These are phyloP conservation scores for Pterobdella sp. DNA, from an alignment of 2,888 invertebrate species.

Conservation along the genomic window DNA sequence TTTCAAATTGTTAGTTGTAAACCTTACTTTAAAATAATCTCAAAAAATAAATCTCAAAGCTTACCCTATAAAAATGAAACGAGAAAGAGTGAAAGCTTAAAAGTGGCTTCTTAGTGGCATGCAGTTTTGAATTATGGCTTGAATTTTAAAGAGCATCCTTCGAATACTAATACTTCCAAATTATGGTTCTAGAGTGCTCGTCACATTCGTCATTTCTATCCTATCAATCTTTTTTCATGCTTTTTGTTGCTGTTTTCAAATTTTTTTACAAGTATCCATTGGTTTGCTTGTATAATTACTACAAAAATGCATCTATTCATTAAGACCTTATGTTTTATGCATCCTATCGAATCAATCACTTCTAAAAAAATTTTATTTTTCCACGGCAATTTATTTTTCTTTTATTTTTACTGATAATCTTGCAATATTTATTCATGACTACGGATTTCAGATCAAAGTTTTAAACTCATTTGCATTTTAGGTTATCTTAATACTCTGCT, in stretches of 20 bases:
- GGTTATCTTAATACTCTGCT: neutral
- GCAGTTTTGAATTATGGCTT: conserved; percentile 4
- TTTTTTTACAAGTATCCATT: neutral
- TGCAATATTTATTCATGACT: neutral
- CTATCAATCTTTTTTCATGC: neutral
- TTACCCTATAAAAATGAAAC: too few relatives aligned
- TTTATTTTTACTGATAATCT: conserved; percentile 1
- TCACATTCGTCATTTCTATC: conserved; percentile 7
- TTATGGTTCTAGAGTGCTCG: neutral
- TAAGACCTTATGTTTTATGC: too few relatives aligned
- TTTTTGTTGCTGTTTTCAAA: neutral
- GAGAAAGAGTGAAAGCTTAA: too few relatives aligned
- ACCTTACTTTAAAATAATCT: too few relatives aligned
- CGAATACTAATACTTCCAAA: neutral
- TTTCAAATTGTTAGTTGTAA: too few relatives aligned
- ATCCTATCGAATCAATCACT: neutral
- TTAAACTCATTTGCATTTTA: conserved; percentile 4
- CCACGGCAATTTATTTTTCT: neutral
- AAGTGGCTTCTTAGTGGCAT: too few relatives aligned
- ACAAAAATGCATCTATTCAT: too few relatives aligned
- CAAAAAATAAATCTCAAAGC: too few relatives aligned
- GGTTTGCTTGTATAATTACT: too few relatives aligned
- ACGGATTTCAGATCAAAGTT: conserved; percentile 9
- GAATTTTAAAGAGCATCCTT: neutral
- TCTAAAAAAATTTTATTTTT: neutral